phyloP scores from a whole-genome alignment of 2,888 invertebrate species.

The Standfussiana lucernea region DNA sequence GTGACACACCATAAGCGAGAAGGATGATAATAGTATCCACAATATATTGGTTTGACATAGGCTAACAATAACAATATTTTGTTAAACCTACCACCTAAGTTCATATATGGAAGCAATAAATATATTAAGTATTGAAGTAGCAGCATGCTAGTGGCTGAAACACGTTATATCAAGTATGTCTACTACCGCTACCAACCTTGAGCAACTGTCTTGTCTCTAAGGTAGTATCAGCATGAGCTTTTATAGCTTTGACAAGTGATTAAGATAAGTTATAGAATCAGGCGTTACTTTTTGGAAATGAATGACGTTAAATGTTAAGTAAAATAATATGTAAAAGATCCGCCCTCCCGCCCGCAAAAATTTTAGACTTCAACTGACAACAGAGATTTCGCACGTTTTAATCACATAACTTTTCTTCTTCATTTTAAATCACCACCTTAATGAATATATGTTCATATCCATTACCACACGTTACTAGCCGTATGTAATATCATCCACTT shows the following conservation, averaged over 20 bases:
- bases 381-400: background rate
- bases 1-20: background rate
- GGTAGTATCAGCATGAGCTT: background rate
- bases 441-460: slow-evolving; percentile 18
- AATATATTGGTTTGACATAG: background rate
- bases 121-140: too few relatives aligned
- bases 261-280: too few relatives aligned
- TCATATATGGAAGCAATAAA: too few relatives aligned
- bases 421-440: slow-evolving; percentile 11
- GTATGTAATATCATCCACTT: slow-evolving; percentile 55
- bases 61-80: too few relatives aligned
- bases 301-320: too few relatives aligned
- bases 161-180: background rate
- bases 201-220: background rate
- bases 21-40: background rate
- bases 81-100: too few relatives aligned
- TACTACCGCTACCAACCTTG: background rate
- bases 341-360: too few relatives aligned
- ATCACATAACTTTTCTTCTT: background rate
- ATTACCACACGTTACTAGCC: slow-evolving; percentile 8
- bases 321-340: too few relatives aligned
- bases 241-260: background rate
- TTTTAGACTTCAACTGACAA: background rate
- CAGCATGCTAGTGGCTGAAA: background rate
- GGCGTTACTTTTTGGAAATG: too few relatives aligned